Conservation (phyloP, 2,888 invertebrate genomes). For the Pristionchus fissidentatus region DNA sequence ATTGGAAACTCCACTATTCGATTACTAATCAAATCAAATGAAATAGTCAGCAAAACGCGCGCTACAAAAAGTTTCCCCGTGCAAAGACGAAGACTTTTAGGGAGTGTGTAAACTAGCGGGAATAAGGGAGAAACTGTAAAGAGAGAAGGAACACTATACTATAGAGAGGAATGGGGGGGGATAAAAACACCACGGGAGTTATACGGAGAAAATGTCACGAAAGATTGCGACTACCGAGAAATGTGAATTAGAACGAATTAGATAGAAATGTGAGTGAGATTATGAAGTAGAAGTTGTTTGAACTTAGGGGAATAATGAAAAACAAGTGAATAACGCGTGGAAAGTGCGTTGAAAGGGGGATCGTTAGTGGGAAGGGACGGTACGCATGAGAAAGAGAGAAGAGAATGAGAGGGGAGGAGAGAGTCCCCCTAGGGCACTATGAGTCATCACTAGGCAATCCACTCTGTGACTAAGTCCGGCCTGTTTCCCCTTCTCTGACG, state of each 20-base stretch:
- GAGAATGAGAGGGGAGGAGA: background rate
- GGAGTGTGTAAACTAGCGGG: too few relatives aligned
- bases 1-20: too few relatives aligned
- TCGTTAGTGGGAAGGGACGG: constrained; percentile 24
- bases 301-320: background rate
- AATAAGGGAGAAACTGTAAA: too few relatives aligned
- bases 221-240: background rate
- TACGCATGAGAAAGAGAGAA: background rate
- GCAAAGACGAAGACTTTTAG: too few relatives aligned
- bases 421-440: constrained; percentile 23
- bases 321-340: background rate
- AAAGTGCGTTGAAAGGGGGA: background rate
- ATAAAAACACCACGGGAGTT: background rate
- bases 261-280: background rate
- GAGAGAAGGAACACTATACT: too few relatives aligned
- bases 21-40: too few relatives aligned
- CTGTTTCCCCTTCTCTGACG: too few relatives aligned
- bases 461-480: constrained; percentile 38
- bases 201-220: background rate
- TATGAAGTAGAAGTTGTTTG: background rate
- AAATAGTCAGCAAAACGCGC: too few relatives aligned
- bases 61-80: too few relatives aligned
- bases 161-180: background rate
- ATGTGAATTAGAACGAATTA: constrained; percentile 25
- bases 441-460: constrained; percentile 1